Percentiles rank a stretch among this genome's conserved stretches.
Conservation (phyloP, 2,797 vertebrate genomes). For the Selene dorsalis region DNA sequence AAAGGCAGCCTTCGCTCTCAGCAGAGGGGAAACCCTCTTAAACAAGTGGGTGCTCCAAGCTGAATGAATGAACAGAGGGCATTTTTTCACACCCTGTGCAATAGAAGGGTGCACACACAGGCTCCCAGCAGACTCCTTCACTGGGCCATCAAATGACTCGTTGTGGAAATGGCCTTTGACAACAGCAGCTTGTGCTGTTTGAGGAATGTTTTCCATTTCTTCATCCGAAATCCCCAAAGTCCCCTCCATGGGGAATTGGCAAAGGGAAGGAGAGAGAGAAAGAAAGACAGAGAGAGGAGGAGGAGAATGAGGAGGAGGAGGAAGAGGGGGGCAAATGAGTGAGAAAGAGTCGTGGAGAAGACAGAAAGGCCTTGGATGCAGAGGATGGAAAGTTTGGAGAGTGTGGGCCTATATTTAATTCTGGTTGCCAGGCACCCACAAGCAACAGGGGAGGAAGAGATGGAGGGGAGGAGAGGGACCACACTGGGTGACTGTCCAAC, state of each 20-base stretch:
- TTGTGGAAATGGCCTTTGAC: conserved; percentile 82
- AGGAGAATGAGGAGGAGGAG: conserved; percentile 32
- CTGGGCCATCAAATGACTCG: conserved; percentile 82
- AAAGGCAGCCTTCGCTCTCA: conserved; percentile 22
- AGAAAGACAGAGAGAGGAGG: conserved; percentile 28
- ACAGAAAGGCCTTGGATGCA: conserved; percentile 79
- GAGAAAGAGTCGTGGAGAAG: conserved; percentile 59
- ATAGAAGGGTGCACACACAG: conserved; percentile 70
- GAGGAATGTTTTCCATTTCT: conserved; percentile 87
- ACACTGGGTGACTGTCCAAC: conserved; percentile 68
- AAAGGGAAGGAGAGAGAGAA: conserved; percentile 50
- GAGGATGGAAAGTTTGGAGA: conserved; percentile 85
- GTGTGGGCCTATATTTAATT: conserved; percentile 87
- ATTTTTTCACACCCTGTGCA: conserved; percentile 55
- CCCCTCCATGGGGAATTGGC: conserved; percentile 78
- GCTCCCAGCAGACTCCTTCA: conserved; percentile 66
- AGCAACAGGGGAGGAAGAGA: conserved; percentile 79
- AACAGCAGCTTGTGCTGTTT: conserved; percentile 81
- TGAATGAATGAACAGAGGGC: conserved; percentile 79
- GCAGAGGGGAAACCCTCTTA: conserved; percentile 35
- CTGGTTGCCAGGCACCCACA: conserved; percentile 80
- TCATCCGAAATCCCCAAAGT: conserved; percentile 81
- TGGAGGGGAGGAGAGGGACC: conserved; percentile 72
- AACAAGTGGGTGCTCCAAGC: conserved; percentile 61
- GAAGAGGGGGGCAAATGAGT: conserved; percentile 44